Evolutionary conservation across 2,113 vertebrate genomes (phyloP).

Genomic region (Nesoenas mayeri): DNA sequence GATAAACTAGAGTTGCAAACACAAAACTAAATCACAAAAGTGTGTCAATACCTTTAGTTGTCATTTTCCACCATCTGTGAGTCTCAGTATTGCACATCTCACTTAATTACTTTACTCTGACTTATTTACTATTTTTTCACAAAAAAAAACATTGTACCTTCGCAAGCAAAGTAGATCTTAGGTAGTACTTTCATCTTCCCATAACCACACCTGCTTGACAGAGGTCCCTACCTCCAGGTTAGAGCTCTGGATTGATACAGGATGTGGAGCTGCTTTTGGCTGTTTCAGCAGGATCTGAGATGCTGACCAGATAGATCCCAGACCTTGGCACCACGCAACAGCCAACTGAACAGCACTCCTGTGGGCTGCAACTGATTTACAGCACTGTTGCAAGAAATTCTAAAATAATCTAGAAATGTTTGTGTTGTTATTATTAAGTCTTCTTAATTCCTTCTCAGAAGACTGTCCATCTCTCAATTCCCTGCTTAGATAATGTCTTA

Average conservation of each 20-base stretch:
- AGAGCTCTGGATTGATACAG: rapidly evolving
- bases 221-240: neutral
- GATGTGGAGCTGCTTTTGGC: neutral
- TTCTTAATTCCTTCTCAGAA: neutral
- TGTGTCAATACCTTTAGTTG: neutral
- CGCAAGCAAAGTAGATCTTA: neutral
- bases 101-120: neutral
- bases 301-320: neutral
- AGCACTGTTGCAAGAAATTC: neutral
- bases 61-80: slow-evolving; percentile 1
- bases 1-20: neutral
- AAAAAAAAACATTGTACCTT: neutral
- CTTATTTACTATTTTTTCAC: neutral
- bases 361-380: neutral
- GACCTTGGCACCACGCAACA: neutral
- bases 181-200: neutral
- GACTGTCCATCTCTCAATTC: neutral
- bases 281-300: neutral
- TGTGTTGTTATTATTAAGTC: neutral
- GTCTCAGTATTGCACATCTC: neutral
- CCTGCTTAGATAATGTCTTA: neutral
- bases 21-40: neutral
- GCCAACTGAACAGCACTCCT: neutral
- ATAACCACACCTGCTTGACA: neutral
- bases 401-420: neutral